Evolutionary conservation across 2,888 invertebrate species (phyloP).

Genomic region (Leucoma salicis): DNA sequence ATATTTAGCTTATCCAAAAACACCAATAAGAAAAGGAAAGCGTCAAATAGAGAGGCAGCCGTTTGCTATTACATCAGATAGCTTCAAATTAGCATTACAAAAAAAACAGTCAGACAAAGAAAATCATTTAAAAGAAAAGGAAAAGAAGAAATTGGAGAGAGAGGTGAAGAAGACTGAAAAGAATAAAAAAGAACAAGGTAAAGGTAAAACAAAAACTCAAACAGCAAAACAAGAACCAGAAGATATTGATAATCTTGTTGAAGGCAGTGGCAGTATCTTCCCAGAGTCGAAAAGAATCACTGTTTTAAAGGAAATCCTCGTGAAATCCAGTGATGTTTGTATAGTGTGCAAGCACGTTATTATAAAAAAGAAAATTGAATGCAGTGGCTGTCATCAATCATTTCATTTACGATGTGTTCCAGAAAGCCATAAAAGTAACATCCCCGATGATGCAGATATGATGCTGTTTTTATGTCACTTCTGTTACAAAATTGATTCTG

Average conservation of each 20-base stretch:
- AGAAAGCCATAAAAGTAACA: too few species aligned
- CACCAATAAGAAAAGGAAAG: constrained; percentile 5
- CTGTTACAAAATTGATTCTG: too few species aligned
- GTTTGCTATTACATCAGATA: constrained; percentile 1
- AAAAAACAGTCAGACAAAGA: neutral
- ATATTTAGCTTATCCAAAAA: constrained; percentile 6
- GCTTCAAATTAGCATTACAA: neutral
- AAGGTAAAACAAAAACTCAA: constrained; percentile 2
- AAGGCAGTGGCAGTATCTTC: neutral
- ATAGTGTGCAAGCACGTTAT: too few species aligned
- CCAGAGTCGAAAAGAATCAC: constrained; percentile 4
- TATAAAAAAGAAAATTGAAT: too few species aligned
- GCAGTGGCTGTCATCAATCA: too few species aligned
- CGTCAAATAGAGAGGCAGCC: neutral
- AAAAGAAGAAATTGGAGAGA: neutral
- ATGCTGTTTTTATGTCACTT: too few species aligned
- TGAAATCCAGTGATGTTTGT: too few species aligned
- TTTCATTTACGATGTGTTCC: too few species aligned
- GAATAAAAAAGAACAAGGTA: constrained; percentile 1
- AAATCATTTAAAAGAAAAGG: neutral
- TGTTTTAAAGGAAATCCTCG: neutral
- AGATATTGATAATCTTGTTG: constrained; percentile 1
- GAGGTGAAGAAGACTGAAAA: constrained; percentile 6
- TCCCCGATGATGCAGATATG: too few species aligned
- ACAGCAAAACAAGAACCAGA: constrained; percentile 1